Base-by-base conservation (phyloP, 2,797 vertebrate genomes). In the Mycteria americana region DNA sequence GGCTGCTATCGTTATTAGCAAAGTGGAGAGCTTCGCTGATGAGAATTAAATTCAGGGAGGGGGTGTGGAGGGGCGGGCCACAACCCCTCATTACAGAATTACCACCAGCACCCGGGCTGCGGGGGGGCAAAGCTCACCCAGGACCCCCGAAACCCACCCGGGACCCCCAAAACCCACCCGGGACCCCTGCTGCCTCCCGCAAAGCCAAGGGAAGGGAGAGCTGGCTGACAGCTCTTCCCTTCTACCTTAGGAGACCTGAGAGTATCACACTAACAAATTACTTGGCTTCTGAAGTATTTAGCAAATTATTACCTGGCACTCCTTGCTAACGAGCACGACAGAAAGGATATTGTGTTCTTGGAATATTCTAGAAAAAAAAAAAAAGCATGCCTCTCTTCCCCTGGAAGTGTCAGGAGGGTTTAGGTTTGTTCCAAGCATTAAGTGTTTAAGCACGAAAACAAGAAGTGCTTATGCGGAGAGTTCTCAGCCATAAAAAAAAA, bases 1-100 rank as follows among this genome's bases (percentile, higher is more conserved):
- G 99, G 99, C 98, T 98, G 98, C 99, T 98, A 98, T 98, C 98
- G 97, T 98, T 98, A 98, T 99, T 98, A 99, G 98, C 98, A 96
- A 96, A 98, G 98, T 98, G 98, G 98, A 99, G 98, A 97, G 98
- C 97, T 91, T 69, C 97, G 94, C 98, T 98, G 99, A 99, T 98
- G 98, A 99, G 98, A 98, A 99, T 99, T 99, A 98, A 99, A 99
- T 99, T 98, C 98, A 97, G 96, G 97, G 97, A 98, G 97, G 83
- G 95, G 92, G 85, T 27, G 51, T 7, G 83, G 82, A 84, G 70
- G 96, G 95, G 88, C 30, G 33, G 97, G 98, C 95, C 97, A 96
- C 97, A 98, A 98, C 98, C 98, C 98, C 92, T 98, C 96, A 95
- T 97, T 97, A 96, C 27, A 31, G 89, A 97, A 97, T 97, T 97